These are phyloP conservation scores for Drosophila niveifrons DNA, from an alignment of 2,888 invertebrate species.

Conservation along the genomic window DNA sequence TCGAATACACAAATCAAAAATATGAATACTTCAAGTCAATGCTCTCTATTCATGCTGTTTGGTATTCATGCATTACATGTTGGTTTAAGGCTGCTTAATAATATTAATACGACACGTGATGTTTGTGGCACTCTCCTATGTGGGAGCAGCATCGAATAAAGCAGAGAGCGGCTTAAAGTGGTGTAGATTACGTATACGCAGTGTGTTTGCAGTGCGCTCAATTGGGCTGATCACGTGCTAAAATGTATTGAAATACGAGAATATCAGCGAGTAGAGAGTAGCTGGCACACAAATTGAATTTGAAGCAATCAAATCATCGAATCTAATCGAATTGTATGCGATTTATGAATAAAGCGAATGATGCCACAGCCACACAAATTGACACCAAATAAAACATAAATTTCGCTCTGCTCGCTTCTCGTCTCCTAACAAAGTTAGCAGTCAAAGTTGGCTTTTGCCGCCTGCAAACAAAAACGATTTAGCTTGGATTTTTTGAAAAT, in stretches of 20 bases:
- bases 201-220: conserved; percentile 19
- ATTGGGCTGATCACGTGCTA: conserved; percentile 54
- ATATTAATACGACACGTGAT: conserved; percentile 22
- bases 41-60: background rate
- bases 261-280: conserved; percentile 38
- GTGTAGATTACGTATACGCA: conserved; percentile 16
- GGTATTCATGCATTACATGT: conserved; percentile 2
- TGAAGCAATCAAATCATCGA: conserved; percentile 68
- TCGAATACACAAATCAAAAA: background rate
- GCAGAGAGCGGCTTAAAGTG: conserved; percentile 15
- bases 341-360: conserved; percentile 70
- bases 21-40: background rate
- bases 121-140: background rate
- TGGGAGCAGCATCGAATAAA: background rate
- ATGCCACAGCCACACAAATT: conserved; percentile 72
- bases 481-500: conserved; percentile 73
- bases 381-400: conserved; percentile 74
- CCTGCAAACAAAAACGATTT: conserved; percentile 71
- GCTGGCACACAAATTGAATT: conserved; percentile 65
- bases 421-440: conserved; percentile 72
- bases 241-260: conserved; percentile 50
- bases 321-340: conserved; percentile 67
- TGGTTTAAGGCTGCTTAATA: conserved; percentile 10
- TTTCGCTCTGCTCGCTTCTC: conserved; percentile 53
- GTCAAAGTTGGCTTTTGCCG: conserved; percentile 66